phyloP scores from a whole-genome alignment of 1,140 invertebrate species.

The Ceratina calcarata region DNA sequence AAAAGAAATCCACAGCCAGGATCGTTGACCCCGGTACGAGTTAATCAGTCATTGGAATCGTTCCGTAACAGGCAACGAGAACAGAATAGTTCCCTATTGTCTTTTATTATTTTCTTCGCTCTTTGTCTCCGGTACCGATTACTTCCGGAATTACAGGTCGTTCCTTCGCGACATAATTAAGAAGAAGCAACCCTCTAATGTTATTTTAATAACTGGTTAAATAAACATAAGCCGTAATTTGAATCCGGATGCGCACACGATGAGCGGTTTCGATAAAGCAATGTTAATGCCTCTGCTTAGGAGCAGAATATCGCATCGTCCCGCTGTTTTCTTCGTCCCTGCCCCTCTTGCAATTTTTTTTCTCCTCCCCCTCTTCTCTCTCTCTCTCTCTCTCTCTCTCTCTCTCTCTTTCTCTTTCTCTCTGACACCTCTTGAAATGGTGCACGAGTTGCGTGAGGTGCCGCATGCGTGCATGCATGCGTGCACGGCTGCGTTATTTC shows the following conservation, averaged over 20 bases:
- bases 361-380: neutral
- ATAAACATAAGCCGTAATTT: constrained; percentile 80
- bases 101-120: constrained; percentile 10
- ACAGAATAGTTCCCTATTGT: constrained; percentile 4
- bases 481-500: constrained; percentile 67
- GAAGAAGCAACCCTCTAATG: constrained; percentile 70
- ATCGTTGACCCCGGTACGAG: constrained; percentile 39
- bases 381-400: neutral
- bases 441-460: constrained; percentile 12
- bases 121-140: constrained; percentile 10
- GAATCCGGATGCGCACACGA: constrained; percentile 79
- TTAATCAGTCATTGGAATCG: constrained; percentile 55
- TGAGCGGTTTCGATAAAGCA: constrained; percentile 77
- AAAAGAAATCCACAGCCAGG: constrained; percentile 14
- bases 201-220: constrained; percentile 80
- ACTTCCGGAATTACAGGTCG: constrained; percentile 53
- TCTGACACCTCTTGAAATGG: neutral
- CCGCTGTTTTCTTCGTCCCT: constrained; percentile 29
- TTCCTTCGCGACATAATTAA: constrained; percentile 69
- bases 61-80: constrained; percentile 43
- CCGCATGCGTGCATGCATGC: constrained; percentile 49
- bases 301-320: constrained; percentile 34
- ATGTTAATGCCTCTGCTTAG: constrained; percentile 68
- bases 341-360: neutral
- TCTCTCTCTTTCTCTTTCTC: neutral